These are phyloP conservation scores for Oreochromis niloticus DNA, from an alignment of 2,113 vertebrate species.

Conservation along the genomic window DNA sequence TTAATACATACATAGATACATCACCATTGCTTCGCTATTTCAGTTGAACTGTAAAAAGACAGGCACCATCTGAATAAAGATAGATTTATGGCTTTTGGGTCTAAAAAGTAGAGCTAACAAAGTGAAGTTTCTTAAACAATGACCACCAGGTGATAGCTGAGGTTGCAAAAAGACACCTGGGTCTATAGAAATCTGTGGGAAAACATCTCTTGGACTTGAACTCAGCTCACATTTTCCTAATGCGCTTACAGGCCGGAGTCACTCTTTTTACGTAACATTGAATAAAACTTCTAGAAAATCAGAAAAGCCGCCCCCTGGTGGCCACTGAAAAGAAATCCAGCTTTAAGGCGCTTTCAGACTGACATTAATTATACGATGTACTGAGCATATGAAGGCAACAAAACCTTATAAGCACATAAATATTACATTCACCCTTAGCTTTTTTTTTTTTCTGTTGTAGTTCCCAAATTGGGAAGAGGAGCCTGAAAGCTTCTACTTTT, in stretches of 20 bases:
- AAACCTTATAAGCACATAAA: neutral
- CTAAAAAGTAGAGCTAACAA: neutral
- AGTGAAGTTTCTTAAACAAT: neutral
- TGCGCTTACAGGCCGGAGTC: neutral
- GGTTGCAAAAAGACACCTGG: neutral
- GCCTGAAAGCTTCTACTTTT: neutral
- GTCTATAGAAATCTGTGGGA: neutral
- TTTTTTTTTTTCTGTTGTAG: neutral
- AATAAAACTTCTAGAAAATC: neutral
- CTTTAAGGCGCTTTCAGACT: neutral
- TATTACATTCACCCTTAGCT: neutral
- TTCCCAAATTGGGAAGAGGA: neutral
- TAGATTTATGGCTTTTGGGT: neutral
- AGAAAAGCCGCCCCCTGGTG: fast-evolving
- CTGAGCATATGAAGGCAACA: neutral
- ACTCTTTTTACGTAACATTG: neutral
- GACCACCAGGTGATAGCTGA: neutral
- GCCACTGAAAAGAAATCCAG: neutral
- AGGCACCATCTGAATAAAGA: neutral
- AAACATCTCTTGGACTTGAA: neutral
- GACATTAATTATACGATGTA: neutral
- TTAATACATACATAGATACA: neutral
- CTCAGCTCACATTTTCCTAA: neutral
- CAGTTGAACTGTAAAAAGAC: neutral
- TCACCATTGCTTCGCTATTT: fast-evolving